A percentile compares a stretch with the other conserved stretches of the same genome.
Conservation (phyloP, 2,888 invertebrate genomes). For the Macaria liturata region DNA sequence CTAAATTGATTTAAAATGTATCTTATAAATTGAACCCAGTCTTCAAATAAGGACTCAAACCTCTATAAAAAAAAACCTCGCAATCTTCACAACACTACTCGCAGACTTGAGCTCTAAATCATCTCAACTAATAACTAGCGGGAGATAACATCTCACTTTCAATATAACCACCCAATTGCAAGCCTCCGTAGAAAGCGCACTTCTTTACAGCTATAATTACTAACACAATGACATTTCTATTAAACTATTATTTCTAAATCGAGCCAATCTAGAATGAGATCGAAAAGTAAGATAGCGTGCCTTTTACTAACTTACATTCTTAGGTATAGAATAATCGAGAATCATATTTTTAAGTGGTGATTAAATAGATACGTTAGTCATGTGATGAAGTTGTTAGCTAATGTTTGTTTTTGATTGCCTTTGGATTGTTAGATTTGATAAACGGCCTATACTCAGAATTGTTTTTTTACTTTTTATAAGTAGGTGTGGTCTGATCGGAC, state of each 20-base stretch:
- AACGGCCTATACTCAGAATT: no score
- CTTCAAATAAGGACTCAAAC: no score
- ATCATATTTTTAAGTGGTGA: slow-evolving; percentile 19
- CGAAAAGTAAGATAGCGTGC: slow-evolving; percentile 36
- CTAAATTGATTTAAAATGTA: no score
- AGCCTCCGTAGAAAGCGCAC: slow-evolving; percentile 71
- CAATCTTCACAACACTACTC: background rate
- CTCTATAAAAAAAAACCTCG: no score
- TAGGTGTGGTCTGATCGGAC: no score
- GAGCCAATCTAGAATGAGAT: slow-evolving; percentile 51
- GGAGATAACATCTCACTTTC: slow-evolving; percentile 77
- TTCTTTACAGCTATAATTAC: slow-evolving; percentile 74
- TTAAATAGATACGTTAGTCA: slow-evolving; percentile 18
- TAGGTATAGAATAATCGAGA: slow-evolving; percentile 13
- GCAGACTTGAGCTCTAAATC: slow-evolving; percentile 66
- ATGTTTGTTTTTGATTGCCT: slow-evolving; percentile 10
- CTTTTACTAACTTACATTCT: slow-evolving; percentile 30
- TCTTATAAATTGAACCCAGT: no score
- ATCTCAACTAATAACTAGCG: slow-evolving; percentile 72
- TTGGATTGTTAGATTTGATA: no score
- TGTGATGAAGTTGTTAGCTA: slow-evolving; percentile 7
- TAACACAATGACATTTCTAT: slow-evolving; percentile 68
- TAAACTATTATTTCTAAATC: slow-evolving; percentile 54
- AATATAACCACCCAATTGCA: slow-evolving; percentile 76
- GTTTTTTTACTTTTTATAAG: no score